These are phyloP conservation scores for Craseonycteris thonglongyai DNA, from an alignment of 2,113 vertebrate species.

Conservation along the genomic window DNA sequence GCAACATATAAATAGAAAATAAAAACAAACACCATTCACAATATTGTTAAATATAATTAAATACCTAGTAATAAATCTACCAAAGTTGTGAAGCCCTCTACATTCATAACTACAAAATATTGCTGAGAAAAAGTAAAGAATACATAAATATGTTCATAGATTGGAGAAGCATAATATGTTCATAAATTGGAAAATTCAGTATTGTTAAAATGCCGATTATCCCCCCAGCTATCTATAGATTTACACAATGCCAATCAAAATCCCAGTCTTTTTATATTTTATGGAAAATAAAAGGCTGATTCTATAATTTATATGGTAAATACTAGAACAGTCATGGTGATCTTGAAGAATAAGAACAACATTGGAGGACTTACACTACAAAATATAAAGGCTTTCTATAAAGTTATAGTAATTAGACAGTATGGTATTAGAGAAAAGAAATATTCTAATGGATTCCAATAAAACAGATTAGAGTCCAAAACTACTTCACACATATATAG, in stretches of 20 bases:
- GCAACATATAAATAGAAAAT: not conserved
- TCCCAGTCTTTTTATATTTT: not conserved
- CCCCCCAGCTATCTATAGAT: not conserved
- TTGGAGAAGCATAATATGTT: not conserved
- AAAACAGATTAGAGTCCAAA: not conserved
- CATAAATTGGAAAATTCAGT: not conserved
- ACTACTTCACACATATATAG: not conserved
- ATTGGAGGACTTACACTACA: not conserved
- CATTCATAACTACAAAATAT: not conserved
- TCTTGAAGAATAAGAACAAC: not conserved
- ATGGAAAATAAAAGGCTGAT: not conserved
- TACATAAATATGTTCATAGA: not conserved
- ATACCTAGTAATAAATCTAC: not conserved
- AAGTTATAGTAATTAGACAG: not conserved
- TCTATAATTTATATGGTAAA: not conserved
- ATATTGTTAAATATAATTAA: not conserved
- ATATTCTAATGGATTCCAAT: not conserved
- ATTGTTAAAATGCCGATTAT: constrained; percentile 1
- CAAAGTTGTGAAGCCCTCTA: not conserved
- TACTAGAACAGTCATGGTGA: not conserved
- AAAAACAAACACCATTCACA: not conserved
- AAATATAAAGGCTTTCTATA: not conserved
- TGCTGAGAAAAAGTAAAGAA: not conserved
- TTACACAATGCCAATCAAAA: not conserved
- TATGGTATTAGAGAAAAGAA: not conserved